Base-by-base conservation (phyloP, 2,113 vertebrate species). In the Chelonoidis abingdonii region DNA sequence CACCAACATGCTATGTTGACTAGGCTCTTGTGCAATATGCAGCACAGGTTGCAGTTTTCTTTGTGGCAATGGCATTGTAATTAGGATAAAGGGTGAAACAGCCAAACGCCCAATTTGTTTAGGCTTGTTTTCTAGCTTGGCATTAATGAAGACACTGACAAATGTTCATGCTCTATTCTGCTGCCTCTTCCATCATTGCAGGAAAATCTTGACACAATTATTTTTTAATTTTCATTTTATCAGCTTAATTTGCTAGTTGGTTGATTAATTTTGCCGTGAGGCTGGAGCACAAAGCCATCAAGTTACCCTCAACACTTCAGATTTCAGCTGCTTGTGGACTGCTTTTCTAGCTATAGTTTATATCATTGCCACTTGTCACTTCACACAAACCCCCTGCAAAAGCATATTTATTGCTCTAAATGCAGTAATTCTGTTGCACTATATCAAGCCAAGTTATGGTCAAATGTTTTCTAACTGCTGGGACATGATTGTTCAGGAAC, bases 11-110 rank as follows among this genome's bases (percentile, higher is more conserved):
- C 10, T 16, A 56, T 41, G 44, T 29, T 50, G 57, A 54, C 10
- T 41, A 54, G 27, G 24, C 4, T 69, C 84, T 90, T 93, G 56
- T 41, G 25, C 47, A 96, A 93, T 10, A 56, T 50, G 53, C 54
- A 50, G 54, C 21, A 91, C 24, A 29, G 8, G 5, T 7, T 79
- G 44, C 57, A 53, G n/a, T 47, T 92, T 72, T 84, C 47, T 75
- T 86, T 0, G 1, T 52, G 9, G 41, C 81, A 76, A 59, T 93
- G 85, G n/a, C 10, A 10, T 1, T 86, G 8, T 86, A 65, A 65
- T 69, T 84, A 93, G 47, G 92, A 86, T 90, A 56, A 88, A 92
- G 75, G 86, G 90, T 41, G 92, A 94, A 92, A 76, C 38, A 82
- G 44, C n/a, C 19, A 6, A 50, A 87, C 52, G 52, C 35, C 44